Conservation (phyloP, 2,797 vertebrate species). For the Typhlichthys subterraneus region DNA sequence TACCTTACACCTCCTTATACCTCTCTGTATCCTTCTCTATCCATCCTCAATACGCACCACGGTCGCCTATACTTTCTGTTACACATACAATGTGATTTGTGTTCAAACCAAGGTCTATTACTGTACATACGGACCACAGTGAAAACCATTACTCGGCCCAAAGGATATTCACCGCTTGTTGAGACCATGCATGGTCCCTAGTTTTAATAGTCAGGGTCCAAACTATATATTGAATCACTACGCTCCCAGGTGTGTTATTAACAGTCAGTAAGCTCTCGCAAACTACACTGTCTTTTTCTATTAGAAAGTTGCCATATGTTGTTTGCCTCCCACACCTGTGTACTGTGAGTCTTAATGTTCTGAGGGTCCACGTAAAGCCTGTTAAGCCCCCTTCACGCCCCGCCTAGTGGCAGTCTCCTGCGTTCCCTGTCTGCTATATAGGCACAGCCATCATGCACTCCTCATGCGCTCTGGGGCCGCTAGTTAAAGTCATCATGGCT, state of each 20-base stretch:
- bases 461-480: slow-evolving; percentile 30
- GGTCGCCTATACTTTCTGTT: slow-evolving; percentile 15
- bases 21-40: slow-evolving; percentile 18
- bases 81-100: slow-evolving; percentile 27
- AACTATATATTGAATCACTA: slow-evolving; percentile 43
- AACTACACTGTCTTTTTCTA: neutral
- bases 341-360: slow-evolving; percentile 62
- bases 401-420: slow-evolving; percentile 47
- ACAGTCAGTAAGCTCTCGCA: slow-evolving; percentile 54
- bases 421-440: slow-evolving; percentile 35
- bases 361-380: slow-evolving; percentile 44
- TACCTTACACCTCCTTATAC: slow-evolving; percentile 25
- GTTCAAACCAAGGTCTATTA: slow-evolving; percentile 18
- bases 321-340: slow-evolving; percentile 27
- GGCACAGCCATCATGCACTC: slow-evolving; percentile 35
- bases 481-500: slow-evolving; percentile 75
- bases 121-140: slow-evolving; percentile 29
- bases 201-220: slow-evolving; percentile 39
- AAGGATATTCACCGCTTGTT: slow-evolving; percentile 26
- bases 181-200: slow-evolving; percentile 36
- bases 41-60: slow-evolving; percentile 15
- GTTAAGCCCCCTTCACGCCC: slow-evolving; percentile 35
- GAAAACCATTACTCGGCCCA: slow-evolving; percentile 51
- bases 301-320: slow-evolving; percentile 51
- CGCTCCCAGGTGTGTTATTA: slow-evolving; percentile 60